A percentile compares a stretch with the other conserved stretches of the same genome.
Evolutionary conservation across 37 sponge, comb jelly and placozoan species (phyloP).

Genomic region (Aplysina aerophoba): DNA sequence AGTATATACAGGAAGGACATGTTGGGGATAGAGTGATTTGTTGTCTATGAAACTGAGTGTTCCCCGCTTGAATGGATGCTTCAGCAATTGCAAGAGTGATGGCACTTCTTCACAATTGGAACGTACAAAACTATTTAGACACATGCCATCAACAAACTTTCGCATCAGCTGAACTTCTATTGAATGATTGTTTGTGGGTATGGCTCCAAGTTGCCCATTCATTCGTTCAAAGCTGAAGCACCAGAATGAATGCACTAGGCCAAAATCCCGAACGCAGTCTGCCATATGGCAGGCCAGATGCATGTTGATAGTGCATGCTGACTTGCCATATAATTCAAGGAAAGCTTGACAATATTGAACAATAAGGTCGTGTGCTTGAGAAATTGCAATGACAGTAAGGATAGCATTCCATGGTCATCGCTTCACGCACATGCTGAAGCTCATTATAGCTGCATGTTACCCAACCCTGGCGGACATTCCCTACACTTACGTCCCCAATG

Average conservation of each 20-base stretch:
- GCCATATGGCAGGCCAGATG: conserved; percentile 49
- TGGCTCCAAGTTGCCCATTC: conserved; percentile 64
- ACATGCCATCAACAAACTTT: conserved; percentile 38
- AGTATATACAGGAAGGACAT: too few relatives aligned
- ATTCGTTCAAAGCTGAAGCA: conserved; percentile 56
- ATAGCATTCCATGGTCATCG: too few relatives aligned
- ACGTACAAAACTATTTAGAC: not conserved
- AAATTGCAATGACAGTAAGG: too few relatives aligned
- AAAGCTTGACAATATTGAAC: conserved; percentile 22
- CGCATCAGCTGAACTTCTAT: conserved; percentile 61
- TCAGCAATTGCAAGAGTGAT: not conserved
- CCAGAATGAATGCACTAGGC: conserved; percentile 70
- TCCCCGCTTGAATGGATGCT: too few relatives aligned
- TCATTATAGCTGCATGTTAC: too few relatives aligned
- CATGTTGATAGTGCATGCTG: conserved; percentile 50
- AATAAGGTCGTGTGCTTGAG: conserved; percentile 21
- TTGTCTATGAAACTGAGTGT: too few relatives aligned
- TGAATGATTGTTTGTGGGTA: conserved; percentile 41
- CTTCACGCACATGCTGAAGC: too few relatives aligned
- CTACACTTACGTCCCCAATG: too few relatives aligned
- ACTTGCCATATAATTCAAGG: conserved; percentile 40
- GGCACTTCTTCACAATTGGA: too few relatives aligned
- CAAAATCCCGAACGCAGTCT: conserved; percentile 65
- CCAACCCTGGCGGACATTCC: too few relatives aligned
- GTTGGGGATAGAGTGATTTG: too few relatives aligned